A percentile compares a stretch with the other conserved stretches of the same genome.
These are phyloP conservation scores for Baccha elongata DNA, from an alignment of 2,888 invertebrate species.

Conservation along the genomic window DNA sequence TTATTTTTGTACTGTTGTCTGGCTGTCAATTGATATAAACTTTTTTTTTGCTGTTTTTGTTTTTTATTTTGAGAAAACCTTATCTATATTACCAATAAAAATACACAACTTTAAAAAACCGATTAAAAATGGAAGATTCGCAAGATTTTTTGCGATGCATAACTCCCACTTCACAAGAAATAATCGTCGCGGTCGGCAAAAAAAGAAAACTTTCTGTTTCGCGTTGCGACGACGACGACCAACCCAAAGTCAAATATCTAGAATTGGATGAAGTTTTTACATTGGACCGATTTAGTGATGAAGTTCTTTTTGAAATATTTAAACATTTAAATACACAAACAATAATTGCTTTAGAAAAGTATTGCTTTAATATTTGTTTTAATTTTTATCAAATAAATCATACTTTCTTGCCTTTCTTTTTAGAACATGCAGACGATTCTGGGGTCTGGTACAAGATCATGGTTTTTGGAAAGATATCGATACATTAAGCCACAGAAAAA, in stretches of 20 bases:
- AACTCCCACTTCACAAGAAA: conserved; percentile 15
- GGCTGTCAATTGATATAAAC: neutral
- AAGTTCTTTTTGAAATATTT: conserved; percentile 80
- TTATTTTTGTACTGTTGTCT: neutral
- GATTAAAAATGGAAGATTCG: conserved; percentile 28
- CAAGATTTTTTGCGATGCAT: conserved; percentile 10
- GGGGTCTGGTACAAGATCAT: conserved; percentile 79
- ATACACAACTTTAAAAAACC: neutral
- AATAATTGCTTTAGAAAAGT: conserved; percentile 79
- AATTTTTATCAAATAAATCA: neutral
- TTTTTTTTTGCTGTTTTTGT: conserved; percentile 12
- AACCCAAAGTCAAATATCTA: conserved; percentile 69
- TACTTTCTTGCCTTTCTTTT: neutral
- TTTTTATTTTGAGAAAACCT: neutral
- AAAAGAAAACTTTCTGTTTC: conserved; percentile 59
- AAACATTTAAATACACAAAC: conserved; percentile 80
- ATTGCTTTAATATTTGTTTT: conserved; percentile 44
- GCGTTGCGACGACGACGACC: conserved; percentile 52
- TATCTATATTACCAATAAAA: neutral
- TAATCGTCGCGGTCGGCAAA: conserved; percentile 3
- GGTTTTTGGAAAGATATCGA: conserved; percentile 81
- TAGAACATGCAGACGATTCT: conserved; percentile 80
- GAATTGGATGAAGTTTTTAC: conserved; percentile 69
- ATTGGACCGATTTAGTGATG: conserved; percentile 79
- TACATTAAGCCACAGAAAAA: conserved; percentile 77